Base-by-base conservation (phyloP, 2,113 vertebrate species). In the Grantiella picta region DNA sequence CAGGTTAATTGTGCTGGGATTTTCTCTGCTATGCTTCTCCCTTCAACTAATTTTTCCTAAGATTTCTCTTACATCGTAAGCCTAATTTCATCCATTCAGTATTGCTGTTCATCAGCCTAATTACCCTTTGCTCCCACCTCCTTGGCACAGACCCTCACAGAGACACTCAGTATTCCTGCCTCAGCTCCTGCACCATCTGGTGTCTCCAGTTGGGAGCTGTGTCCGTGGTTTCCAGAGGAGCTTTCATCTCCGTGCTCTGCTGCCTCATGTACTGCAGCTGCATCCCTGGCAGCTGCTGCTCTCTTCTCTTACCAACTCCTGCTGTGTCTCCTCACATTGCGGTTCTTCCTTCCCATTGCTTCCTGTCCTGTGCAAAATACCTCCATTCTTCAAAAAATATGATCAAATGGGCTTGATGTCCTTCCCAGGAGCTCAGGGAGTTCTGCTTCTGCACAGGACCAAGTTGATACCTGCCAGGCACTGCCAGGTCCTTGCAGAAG, bases 141-240 rank as follows among this genome's bases (percentile, higher is more conserved):
- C 73, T 83, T 81, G 85, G 85, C 90, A 90, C 71, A 77, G 64
- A 18, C 10, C 50, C 86, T 50, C 36, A 76, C 61, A 86, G 45
- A 36, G 13, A 86, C n/a, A 9, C n/a, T 85, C 36, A 10, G 3
- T 13, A 33, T 45, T 80, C 76, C 76, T 80, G 33, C 72, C 71
- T 90, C 66, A 88, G 88, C 84, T 93, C 82, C 76, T 50, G 59
- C 71, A 54, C 85, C 95, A 93, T 90, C 94, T 90, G 94, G 7
- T 35, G 29, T 36, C 49, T 63, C 65, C 71, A 31, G 40, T 2
- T n/a, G 1, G 1, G 86, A 91, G 75, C 33, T 6, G 66, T 47
- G 57, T 42, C 72, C 0, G 0, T 28, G 75, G 18, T 77, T 82
- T 89, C 82, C 76, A 38, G 88, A 95, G 88, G 31, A 70, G 24